Conservation (phyloP, 1,140 invertebrate genomes). For the Tetraneura akinire region DNA sequence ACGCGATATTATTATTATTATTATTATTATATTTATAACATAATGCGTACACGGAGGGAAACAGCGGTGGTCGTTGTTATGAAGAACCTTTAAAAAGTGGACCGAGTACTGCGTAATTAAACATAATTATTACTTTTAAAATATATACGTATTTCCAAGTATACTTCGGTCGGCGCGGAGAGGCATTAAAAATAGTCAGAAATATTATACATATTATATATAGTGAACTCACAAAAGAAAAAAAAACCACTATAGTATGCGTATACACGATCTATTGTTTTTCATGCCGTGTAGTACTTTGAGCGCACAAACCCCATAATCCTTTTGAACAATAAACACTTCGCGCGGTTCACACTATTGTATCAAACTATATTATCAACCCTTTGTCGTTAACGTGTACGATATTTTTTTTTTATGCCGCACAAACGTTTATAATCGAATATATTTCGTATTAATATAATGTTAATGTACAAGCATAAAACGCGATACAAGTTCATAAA, state of each 20-base stretch:
- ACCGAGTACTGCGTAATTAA: conserved; percentile 33
- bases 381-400: conserved; percentile 13
- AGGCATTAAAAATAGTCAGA: conserved; percentile 11
- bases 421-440: conserved; percentile 10
- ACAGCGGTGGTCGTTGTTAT: background rate
- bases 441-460: background rate
- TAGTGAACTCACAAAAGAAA: conserved; percentile 19
- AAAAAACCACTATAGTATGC: too few species aligned
- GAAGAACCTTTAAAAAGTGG: conserved; percentile 37
- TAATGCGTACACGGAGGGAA: background rate
- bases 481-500: too few species aligned
- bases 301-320: background rate
- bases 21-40: background rate
- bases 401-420: background rate
- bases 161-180: background rate
- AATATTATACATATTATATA: too few species aligned
- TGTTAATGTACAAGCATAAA: too few species aligned
- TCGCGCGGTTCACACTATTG: conserved; percentile 32
- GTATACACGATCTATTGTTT: conserved; percentile 41
- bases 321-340: conserved; percentile 41
- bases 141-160: conserved; percentile 45
- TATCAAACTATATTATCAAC: conserved; percentile 49
- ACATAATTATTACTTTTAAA: conserved; percentile 44
- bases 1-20: too few species aligned
- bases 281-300: conserved; percentile 19